A percentile compares a stretch with the other conserved stretches of the same genome.
phyloP scores from a whole-genome alignment of 1,140 invertebrate species.

The Andricus grossulariae region DNA sequence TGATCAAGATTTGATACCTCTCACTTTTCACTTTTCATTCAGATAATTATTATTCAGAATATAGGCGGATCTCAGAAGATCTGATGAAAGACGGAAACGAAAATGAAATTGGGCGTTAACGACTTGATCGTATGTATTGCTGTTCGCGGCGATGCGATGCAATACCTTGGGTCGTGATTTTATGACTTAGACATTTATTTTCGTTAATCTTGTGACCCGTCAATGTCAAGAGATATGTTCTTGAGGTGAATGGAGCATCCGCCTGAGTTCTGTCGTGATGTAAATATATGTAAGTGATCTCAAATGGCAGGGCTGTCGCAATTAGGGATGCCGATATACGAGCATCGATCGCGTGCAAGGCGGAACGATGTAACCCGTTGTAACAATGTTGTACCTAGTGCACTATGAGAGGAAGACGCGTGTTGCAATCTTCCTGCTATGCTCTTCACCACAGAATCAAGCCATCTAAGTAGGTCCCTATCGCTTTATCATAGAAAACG shows the following conservation, averaged over 20 bases:
- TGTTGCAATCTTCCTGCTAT: constrained; percentile 28
- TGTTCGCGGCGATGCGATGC: too few relatives aligned
- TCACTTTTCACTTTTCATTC: too few relatives aligned
- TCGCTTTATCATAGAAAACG: constrained; percentile 24
- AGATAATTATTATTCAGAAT: too few relatives aligned
- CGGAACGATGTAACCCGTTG: constrained; percentile 39
- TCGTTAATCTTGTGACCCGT: neutral
- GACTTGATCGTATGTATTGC: too few relatives aligned
- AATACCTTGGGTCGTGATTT: neutral
- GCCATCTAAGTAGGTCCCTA: constrained; percentile 29
- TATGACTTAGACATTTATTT: neutral
- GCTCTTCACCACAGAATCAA: constrained; percentile 24
- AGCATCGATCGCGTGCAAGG: constrained; percentile 41
- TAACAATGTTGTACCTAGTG: constrained; percentile 33
- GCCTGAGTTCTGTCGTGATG: neutral
- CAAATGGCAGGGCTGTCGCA: constrained; percentile 36
- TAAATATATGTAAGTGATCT: constrained; percentile 4
- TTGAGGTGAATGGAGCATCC: constrained; percentile 12
- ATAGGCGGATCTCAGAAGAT: too few relatives aligned
- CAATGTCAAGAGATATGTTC: constrained; percentile 21
- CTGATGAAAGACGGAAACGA: too few relatives aligned
- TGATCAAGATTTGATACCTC: too few relatives aligned
- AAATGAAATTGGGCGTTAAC: too few relatives aligned
- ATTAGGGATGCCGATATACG: constrained; percentile 38
- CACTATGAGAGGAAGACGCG: constrained; percentile 30